Conservation (phyloP, 2,888 invertebrate genomes). For the Andrena trimmerana region DNA sequence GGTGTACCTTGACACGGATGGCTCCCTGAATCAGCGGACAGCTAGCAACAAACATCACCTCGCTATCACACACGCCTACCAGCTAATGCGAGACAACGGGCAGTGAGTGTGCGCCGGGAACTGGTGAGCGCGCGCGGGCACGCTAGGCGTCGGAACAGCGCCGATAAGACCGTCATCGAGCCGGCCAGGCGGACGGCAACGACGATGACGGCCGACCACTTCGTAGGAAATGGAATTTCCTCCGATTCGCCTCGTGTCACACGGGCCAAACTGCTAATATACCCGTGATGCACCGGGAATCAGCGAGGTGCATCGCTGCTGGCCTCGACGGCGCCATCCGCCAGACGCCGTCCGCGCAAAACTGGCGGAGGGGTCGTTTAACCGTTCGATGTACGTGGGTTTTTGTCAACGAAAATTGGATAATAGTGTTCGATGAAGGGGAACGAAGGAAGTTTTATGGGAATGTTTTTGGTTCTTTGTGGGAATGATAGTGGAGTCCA, state of each 20-base stretch:
- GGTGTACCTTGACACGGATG: slow-evolving; percentile 85
- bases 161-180: slow-evolving; percentile 79
- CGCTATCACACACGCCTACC: slow-evolving; percentile 84
- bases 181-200: slow-evolving; percentile 62
- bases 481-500: no score
- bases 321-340: background rate
- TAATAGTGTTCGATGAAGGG: background rate
- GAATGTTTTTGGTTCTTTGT: no score
- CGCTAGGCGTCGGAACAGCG: slow-evolving; percentile 71
- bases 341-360: background rate
- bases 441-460: background rate
- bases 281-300: slow-evolving; percentile 14
- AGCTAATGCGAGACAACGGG: slow-evolving; percentile 38
- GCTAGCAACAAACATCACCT: slow-evolving; percentile 81
- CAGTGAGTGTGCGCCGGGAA: slow-evolving; percentile 30
- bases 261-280: slow-evolving; percentile 24
- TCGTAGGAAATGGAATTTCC: slow-evolving; percentile 80
- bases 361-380: background rate
- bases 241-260: slow-evolving; percentile 69
- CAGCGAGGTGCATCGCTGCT: slow-evolving; percentile 23
- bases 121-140: slow-evolving; percentile 22
- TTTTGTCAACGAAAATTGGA: background rate
- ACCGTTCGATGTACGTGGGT: background rate
- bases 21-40: slow-evolving; percentile 84
- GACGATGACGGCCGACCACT: slow-evolving; percentile 67